Evolutionary conservation across 2,888 invertebrate species (phyloP), one percentile per base, ranked within the genome.

Genomic region (Litoditis marina): DNA sequence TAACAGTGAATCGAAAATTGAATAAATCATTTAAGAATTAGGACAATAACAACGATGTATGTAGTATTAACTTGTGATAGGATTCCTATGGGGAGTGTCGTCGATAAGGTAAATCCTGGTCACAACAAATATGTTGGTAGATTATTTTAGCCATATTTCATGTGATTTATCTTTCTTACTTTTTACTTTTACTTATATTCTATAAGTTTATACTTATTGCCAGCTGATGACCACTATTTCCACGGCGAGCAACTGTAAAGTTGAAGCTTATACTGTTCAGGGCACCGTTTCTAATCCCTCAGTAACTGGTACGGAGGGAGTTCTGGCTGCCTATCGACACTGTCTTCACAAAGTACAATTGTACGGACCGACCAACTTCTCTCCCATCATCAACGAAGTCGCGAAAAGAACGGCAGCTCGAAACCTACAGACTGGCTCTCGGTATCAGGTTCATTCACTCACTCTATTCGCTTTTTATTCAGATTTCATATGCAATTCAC

Each of bases 361-460:
- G 13, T 87, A 85, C 73, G 87, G 88, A 1, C 88, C 88, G 8
- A 88, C 88, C 7, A 87, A 88, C 78, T 88, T 88, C 79, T 85
- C 87, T 16, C 88, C 88, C 0, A 85, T 86, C 44, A 86, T 88
- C 58, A 85, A 86, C 65, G 87, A 87, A 78, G 84, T 85, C 11
- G 83, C 84, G 19, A 80, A 75, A 80, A 71, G 66, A 47, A 70
- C 73, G 8, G 52, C 54, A 2, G 36, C 32, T n/a, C 49, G 31
- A n/a, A 39, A 39, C 4, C 47, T 19, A 0, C 16, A 53, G n/a
- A 55, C 56, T n/a, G 67, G 78, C 8, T 60, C 63, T n/a, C 65
- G 73, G 46, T 78, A 78, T 63, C 79, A 78, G 62, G 73, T 69
- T 27, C 7, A 53, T 31, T n/a, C n/a, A n/a, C n/a, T 22, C 22